Evolutionary conservation across 2,113 vertebrate species (phyloP).

Genomic region (Ahaetulla prasina): DNA sequence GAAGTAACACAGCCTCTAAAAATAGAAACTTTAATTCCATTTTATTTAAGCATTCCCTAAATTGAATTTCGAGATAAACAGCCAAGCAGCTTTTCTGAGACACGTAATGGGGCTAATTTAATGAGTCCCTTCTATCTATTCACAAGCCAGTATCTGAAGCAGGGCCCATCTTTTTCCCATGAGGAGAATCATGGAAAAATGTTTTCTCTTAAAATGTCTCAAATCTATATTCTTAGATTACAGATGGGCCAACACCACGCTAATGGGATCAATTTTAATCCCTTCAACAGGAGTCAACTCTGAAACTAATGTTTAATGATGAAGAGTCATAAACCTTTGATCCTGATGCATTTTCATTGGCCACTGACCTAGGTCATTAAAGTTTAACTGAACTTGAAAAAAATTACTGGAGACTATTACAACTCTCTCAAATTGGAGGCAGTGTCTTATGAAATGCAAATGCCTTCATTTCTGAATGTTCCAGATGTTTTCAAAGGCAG

Average conservation of each 20-base stretch:
- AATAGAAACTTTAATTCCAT: neutral
- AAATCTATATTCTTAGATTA: neutral
- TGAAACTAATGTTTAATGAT: neutral
- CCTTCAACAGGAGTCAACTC: neutral
- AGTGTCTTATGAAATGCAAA: neutral
- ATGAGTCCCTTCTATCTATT: neutral
- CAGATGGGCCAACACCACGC: neutral
- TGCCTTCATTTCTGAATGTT: neutral
- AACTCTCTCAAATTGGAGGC: neutral
- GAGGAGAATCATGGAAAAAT: neutral
- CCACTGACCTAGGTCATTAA: neutral
- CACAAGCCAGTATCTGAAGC: neutral
- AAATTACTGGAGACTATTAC: neutral
- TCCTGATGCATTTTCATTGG: neutral
- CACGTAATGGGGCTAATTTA: neutral
- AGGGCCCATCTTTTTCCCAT: neutral
- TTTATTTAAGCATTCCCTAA: neutral
- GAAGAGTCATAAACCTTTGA: neutral
- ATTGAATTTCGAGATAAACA: neutral
- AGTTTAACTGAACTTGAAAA: neutral
- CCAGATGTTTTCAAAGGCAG: neutral
- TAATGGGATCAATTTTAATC: neutral
- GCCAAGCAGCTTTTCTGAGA: neutral
- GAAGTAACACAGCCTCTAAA: neutral
- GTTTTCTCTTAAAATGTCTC: neutral